Evolutionary conservation across 1,140 invertebrate species (phyloP).

Genomic region (Limonius californicus): DNA sequence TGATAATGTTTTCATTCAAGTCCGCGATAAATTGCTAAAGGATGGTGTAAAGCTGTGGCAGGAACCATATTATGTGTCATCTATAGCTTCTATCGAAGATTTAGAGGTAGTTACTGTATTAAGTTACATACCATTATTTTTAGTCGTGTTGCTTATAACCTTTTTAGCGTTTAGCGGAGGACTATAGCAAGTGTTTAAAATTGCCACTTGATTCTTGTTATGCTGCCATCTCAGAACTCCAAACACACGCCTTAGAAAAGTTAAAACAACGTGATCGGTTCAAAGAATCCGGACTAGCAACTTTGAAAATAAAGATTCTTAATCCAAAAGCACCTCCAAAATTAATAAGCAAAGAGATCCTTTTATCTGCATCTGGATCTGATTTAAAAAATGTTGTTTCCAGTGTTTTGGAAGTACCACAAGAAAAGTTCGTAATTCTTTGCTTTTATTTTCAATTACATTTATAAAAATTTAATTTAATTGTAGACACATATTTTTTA

Average conservation of each 20-base stretch:
- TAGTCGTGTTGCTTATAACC: conserved; percentile 3
- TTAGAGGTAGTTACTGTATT: conserved; percentile 46
- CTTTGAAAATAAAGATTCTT: conserved; percentile 57
- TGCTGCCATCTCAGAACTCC: conserved; percentile 55
- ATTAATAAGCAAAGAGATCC: conserved; percentile 50
- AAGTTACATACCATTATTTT: conserved; percentile 1
- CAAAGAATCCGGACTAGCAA: conserved; percentile 61
- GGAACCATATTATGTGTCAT: conserved; percentile 59
- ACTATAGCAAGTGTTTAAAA: conserved; percentile 54
- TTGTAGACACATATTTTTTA: conserved; percentile 13
- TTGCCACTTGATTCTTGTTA: conserved; percentile 51
- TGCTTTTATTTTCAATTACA: too few relatives aligned
- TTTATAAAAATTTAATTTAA: not conserved
- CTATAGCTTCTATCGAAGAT: conserved; percentile 45
- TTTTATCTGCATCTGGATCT: conserved; percentile 49
- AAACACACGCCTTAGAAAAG: conserved; percentile 65
- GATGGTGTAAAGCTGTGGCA: conserved; percentile 70
- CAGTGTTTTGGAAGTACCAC: conserved; percentile 47
- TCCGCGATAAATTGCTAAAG: conserved; percentile 60
- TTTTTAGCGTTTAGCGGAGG: conserved; percentile 57
- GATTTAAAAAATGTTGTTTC: conserved; percentile 56
- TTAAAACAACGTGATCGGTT: conserved; percentile 59
- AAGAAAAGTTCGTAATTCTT: conserved; percentile 43
- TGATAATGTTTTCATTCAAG: conserved; percentile 59
- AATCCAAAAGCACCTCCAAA: conserved; percentile 44